Evolutionary conservation across 2,888 invertebrate genomes (phyloP).

Genomic region (Bhutanitis thaidina): DNA sequence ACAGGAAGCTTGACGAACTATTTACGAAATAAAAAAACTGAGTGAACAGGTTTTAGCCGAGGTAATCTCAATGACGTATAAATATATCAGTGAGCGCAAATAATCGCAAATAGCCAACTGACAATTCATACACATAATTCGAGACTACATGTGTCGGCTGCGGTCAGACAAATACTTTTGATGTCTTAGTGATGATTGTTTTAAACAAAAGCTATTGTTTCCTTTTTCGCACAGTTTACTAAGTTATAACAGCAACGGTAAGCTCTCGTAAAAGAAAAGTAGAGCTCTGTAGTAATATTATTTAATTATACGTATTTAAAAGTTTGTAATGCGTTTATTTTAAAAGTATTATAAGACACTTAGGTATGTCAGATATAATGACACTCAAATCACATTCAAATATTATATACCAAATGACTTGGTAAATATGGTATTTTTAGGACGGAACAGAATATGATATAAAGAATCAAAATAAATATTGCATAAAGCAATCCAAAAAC

Average conservation of each 20-base stretch:
- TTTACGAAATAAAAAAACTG: constrained; percentile 69
- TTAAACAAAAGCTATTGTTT: constrained; percentile 73
- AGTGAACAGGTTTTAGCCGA: constrained; percentile 62
- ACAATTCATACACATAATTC: constrained; percentile 19
- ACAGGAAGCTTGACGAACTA: constrained; percentile 54
- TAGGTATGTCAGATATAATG: no score
- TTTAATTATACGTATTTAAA: no score
- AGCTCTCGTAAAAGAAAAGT: neutral
- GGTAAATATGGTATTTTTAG: no score
- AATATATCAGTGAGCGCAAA: constrained; percentile 42
- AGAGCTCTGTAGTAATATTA: neutral
- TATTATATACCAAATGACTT: no score
- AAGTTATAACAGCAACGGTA: constrained; percentile 40
- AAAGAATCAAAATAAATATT: neutral
- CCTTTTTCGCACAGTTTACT: constrained; percentile 60
- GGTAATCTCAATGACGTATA: constrained; percentile 60
- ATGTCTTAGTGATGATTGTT: constrained; percentile 41
- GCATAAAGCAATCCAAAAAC: neutral
- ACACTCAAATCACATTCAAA: no score
- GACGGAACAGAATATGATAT: no score
- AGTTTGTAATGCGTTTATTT: no score
- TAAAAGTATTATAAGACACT: no score
- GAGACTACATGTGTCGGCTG: constrained; percentile 45
- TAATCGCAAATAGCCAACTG: constrained; percentile 33
- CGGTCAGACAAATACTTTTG: constrained; percentile 55